phyloP scores from a whole-genome alignment of 1,140 invertebrate genomes.

The Piezodorus guildinii region DNA sequence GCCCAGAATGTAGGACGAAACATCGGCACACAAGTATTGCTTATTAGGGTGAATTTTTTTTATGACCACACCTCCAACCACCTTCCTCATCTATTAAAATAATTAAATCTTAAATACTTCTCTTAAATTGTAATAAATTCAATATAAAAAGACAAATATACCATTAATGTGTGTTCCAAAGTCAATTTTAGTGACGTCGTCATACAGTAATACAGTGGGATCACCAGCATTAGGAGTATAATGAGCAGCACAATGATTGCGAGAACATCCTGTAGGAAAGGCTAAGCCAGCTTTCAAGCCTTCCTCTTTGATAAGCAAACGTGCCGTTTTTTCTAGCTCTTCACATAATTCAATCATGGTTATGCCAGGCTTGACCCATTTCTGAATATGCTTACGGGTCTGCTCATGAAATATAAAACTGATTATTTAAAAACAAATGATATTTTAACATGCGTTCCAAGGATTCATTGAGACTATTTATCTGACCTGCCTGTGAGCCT shows the following conservation, averaged over 20 bases:
- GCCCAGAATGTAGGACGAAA: no score
- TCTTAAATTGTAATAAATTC: no score
- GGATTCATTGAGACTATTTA: background rate
- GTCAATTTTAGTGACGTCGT: constrained; percentile 99
- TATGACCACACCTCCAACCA: no score
- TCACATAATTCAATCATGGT: constrained; percentile 99
- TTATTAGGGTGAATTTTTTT: no score
- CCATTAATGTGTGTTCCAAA: constrained; percentile 99
- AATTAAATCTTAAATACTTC: no score
- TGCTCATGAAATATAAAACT: constrained; percentile 35
- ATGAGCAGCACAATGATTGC: constrained; percentile 98
- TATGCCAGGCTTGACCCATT: constrained; percentile 95
- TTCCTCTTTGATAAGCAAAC: constrained; percentile 88
- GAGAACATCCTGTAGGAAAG: constrained; percentile 96
- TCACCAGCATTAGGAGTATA: constrained; percentile 99
- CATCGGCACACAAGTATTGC: no score
- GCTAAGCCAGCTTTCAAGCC: constrained; percentile 92
- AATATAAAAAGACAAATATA: constrained; percentile 28
- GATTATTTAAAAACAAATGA: background rate
- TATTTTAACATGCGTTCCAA: background rate
- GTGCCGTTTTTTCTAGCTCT: constrained; percentile 82
- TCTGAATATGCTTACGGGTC: constrained; percentile 80
- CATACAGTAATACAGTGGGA: constrained; percentile 82
- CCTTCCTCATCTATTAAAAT: no score
- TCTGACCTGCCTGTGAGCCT: constrained; percentile 82